Evolutionary conservation across 2,888 invertebrate species (phyloP).

Genomic region (Callinectes sapidus): DNA sequence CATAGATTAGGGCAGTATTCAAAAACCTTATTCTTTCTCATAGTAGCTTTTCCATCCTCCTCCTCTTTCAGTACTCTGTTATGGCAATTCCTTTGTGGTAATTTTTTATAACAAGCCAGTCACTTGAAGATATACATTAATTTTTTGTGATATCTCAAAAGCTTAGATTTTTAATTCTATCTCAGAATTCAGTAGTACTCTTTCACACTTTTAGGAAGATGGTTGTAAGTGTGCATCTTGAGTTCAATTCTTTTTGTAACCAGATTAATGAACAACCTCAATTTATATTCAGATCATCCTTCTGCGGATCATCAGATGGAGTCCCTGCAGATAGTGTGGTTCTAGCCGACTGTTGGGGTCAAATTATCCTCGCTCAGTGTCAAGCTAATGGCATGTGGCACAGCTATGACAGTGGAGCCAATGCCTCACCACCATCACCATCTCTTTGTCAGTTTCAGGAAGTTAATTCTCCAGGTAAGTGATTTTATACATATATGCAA

Average conservation of each 20-base stretch:
- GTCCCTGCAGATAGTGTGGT: slow-evolving; percentile 58
- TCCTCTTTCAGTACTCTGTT: too few relatives aligned
- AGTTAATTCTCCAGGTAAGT: slow-evolving; percentile 51
- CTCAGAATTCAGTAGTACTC: background rate
- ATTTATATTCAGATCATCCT: background rate
- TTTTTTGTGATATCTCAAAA: background rate
- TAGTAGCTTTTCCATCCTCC: too few relatives aligned
- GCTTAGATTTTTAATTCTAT: background rate
- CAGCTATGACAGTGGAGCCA: slow-evolving; percentile 17
- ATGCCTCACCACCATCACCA: slow-evolving; percentile 9
- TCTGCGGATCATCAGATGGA: background rate
- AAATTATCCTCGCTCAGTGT: slow-evolving; percentile 48
- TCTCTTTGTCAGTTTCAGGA: slow-evolving; percentile 35
- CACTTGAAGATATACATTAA: background rate
- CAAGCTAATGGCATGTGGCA: slow-evolving; percentile 49
- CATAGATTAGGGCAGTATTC: too few relatives aligned
- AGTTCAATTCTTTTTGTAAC: background rate
- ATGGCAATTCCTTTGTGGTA: too few relatives aligned
- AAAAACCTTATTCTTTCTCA: too few relatives aligned
- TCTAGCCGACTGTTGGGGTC: slow-evolving; percentile 61
- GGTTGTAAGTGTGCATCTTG: background rate
- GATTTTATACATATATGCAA: background rate
- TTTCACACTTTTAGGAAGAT: background rate
- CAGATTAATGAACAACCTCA: background rate
- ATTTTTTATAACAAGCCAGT: too few relatives aligned